Evolutionary conservation across 2,113 vertebrate species (phyloP).

Genomic region (Boleophthalmus pectinirostris): DNA sequence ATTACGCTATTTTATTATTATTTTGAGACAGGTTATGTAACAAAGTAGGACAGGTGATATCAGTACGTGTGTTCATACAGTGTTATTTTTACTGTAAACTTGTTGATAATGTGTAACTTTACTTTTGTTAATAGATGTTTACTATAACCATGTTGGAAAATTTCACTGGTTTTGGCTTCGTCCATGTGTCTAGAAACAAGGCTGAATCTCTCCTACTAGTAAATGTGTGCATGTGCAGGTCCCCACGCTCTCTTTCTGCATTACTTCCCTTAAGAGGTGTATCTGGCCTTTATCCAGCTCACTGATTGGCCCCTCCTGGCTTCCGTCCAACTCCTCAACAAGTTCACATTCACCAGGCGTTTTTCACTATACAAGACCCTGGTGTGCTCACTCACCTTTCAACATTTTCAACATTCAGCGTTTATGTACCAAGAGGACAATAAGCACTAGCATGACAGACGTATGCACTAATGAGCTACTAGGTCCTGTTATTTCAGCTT

Average conservation of each 20-base stretch:
- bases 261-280: constrained; percentile 49
- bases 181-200: neutral
- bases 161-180: neutral
- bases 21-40: too few species aligned
- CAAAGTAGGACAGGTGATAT: too few species aligned
- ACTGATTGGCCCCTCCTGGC: constrained; percentile 51
- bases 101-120: neutral
- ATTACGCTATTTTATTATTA: too few species aligned
- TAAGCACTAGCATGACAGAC: constrained; percentile 25
- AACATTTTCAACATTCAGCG: constrained; percentile 40
- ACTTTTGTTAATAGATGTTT: neutral
- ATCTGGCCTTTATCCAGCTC: constrained; percentile 44
- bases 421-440: constrained; percentile 38
- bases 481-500: neutral
- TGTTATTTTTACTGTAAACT: too few species aligned
- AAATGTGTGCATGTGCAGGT: constrained; percentile 5
- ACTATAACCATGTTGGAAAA: neutral
- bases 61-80: too few species aligned
- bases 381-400: constrained; percentile 38
- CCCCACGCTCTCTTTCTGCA: constrained; percentile 25
- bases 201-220: constrained; percentile 4
- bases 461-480: constrained; percentile 17
- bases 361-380: constrained; percentile 11
- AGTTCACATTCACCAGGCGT: constrained; percentile 6
- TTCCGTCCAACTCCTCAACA: constrained; percentile 36